Evolutionary conservation across 2,113 vertebrate species (phyloP).

Genomic region (Psophia crepitans): DNA sequence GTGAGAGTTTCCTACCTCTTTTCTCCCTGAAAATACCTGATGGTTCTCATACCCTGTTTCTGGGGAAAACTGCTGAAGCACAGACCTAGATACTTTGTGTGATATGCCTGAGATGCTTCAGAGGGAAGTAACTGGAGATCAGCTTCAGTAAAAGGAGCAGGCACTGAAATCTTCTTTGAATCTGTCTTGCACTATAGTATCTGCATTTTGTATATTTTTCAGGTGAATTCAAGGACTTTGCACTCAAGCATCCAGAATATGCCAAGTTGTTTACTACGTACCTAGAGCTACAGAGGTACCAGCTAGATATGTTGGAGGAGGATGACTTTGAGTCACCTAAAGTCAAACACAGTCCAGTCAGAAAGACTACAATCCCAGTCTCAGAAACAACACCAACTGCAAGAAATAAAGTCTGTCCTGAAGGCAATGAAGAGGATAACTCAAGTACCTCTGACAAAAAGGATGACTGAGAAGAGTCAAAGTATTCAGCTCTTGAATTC

Average conservation of each 20-base stretch:
- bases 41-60: not conserved
- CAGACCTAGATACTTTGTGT: not conserved
- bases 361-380: not conserved
- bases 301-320: constrained; percentile 72
- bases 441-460: constrained; percentile 88
- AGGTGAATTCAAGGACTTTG: constrained; percentile 91
- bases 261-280: constrained; percentile 95
- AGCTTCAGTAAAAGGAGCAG: not conserved
- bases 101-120: not conserved
- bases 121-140: not conserved
- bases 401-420: constrained; percentile 66
- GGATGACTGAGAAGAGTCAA: constrained; percentile 79
- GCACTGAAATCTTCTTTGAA: not conserved
- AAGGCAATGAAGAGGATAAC: constrained; percentile 70
- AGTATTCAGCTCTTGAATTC: not conserved
- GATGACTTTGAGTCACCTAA: not conserved
- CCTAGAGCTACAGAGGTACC: constrained; percentile 90
- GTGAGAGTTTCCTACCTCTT: not conserved
- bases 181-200: not conserved
- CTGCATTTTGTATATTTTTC: not conserved
- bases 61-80: not conserved
- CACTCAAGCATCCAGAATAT: constrained; percentile 88
- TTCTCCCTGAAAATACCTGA: not conserved
- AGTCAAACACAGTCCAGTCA: not conserved
- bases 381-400: not conserved